phyloP scores from a whole-genome alignment of 2,888 invertebrate species.

The Drepanosiphum platanoidis region DNA sequence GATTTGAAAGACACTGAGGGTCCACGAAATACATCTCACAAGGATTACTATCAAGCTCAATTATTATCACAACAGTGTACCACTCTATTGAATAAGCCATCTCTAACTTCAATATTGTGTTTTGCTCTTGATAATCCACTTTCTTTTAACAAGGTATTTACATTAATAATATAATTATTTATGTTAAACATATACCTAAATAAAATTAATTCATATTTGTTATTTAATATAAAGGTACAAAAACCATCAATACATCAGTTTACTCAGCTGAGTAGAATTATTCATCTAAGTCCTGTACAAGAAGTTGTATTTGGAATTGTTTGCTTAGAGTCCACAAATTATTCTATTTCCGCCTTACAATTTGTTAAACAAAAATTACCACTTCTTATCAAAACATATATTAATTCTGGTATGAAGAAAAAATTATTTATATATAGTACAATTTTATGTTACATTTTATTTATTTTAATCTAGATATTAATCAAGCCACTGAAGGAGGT shows the following conservation, averaged over 20 bases:
- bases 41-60: slow-evolving; percentile 74
- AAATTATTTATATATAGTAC: neutral
- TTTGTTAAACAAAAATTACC: slow-evolving; percentile 85
- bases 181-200: neutral
- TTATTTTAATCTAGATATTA: slow-evolving; percentile 69
- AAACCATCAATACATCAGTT: slow-evolving; percentile 73
- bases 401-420: slow-evolving; percentile 76
- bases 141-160: slow-evolving; percentile 12
- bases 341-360: slow-evolving; percentile 77
- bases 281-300: slow-evolving; percentile 87
- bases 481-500: slow-evolving; percentile 78
- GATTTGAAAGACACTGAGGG: slow-evolving; percentile 74
- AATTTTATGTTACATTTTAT: neutral
- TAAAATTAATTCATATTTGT: too few relatives aligned
- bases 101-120: slow-evolving; percentile 87
- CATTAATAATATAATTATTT: neutral
- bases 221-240: neutral
- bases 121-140: slow-evolving; percentile 77
- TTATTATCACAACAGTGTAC: slow-evolving; percentile 82
- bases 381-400: slow-evolving; percentile 85
- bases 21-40: slow-evolving; percentile 65
- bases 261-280: slow-evolving; percentile 83
- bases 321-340: slow-evolving; percentile 81
- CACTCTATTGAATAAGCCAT: slow-evolving; percentile 83
- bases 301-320: slow-evolving; percentile 91